Base-by-base conservation (phyloP, 64 coral and sea anemone genomes). In the Montipora efflorescens region DNA sequence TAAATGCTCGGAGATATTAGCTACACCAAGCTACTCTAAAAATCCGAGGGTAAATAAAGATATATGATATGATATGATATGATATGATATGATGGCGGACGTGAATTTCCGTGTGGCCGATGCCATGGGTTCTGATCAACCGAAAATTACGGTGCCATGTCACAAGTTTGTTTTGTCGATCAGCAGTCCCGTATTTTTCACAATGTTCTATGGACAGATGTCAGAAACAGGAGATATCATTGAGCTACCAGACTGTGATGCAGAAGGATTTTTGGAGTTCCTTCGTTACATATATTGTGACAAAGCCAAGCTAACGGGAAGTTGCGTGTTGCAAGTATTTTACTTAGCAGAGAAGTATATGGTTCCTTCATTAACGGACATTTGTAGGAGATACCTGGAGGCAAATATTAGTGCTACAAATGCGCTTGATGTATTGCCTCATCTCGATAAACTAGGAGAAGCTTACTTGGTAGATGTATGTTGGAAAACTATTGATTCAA, bases 271-370 rank as follows among this genome's bases (percentile, higher is more conserved):
- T 44, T 22, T 62, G 51, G 52, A 81, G 55, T 81, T 81, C 53
- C 61, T 81, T 21, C 79, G 79, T 59, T 81, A 59, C 79, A 62
- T 81, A 13, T 81, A 59, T 13, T 61, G 79, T 8, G 79, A 81
- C 79, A 11, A 81, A 2, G n/a, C 43, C 52, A 59, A 59, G 20
- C 61, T 59, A 28, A 81, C 52, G 8, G 79, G 79, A 81, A 59
- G 53, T 61, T 81, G 79, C 8, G 79, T 81, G 51, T 8, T 81
- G 51, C 79, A 81, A 62, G 79, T 61, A 53, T 53, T 81, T 13
- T 81, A 81, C 79, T 61, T 81, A 8, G 79, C 79, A n/a, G 61
- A 81, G 53, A 81, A 61, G 21, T 76, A 76, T 36, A 76, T 76
- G 8, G 47, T 76, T 45, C 74, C 74, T 76, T 76, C 74, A 0